These are phyloP conservation scores for Thripadectes ignobilis DNA, from an alignment of 2,797 vertebrate species.

Conservation along the genomic window DNA sequence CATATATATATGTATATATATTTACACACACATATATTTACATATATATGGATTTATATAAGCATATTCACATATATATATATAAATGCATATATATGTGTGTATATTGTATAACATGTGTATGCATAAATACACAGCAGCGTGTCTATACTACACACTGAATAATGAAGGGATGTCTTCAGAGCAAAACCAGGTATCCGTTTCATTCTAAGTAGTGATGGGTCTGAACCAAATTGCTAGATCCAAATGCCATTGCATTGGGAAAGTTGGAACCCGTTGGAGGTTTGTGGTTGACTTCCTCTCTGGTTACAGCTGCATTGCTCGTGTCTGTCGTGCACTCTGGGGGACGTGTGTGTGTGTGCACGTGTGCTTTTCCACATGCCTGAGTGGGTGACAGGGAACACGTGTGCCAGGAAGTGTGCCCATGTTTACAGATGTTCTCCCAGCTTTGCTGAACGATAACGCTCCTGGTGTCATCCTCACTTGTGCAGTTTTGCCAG, in stretches of 20 bases:
- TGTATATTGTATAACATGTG: not conserved
- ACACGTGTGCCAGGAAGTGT: not conserved
- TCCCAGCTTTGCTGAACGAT: not conserved
- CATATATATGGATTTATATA: conserved; percentile 16
- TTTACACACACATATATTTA: not conserved
- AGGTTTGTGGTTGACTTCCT: not conserved
- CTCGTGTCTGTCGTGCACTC: not conserved
- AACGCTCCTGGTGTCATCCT: not conserved
- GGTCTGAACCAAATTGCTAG: not conserved
- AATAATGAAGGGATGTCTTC: conserved; percentile 26
- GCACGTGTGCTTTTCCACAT: not conserved
- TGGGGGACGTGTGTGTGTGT: not conserved
- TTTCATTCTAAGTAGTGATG: not conserved
- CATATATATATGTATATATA: not conserved
- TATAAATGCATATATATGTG: not conserved
- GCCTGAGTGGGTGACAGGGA: not conserved
- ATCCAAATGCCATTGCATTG: not conserved
- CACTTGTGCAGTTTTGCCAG: conserved; percentile 38
- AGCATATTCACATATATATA: conserved; percentile 16
- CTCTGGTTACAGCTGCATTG: not conserved
- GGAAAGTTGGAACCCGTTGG: not conserved
- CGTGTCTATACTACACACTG: not conserved
- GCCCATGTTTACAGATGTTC: not conserved
- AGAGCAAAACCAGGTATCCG: conserved; percentile 26
- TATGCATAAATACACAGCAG: not conserved